Percentiles rank a stretch among this genome's conserved stretches.
phyloP scores from a whole-genome alignment of 2,888 invertebrate species.

The Eupithecia dodoneata region DNA sequence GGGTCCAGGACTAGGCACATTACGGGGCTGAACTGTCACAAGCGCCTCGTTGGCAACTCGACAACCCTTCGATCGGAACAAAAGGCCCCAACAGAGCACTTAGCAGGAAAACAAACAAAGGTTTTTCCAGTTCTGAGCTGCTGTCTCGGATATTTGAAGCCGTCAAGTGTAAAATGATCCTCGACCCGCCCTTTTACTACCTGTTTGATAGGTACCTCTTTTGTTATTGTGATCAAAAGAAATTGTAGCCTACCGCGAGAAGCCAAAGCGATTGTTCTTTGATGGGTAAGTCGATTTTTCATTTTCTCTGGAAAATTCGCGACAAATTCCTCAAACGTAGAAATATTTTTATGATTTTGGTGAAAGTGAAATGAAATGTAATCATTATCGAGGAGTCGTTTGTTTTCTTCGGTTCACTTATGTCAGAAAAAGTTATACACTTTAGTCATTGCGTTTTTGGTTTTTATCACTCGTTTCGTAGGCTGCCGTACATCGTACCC shows the following conservation, averaged over 20 bases:
- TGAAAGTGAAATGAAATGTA: background rate
- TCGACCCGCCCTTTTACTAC: constrained; percentile 27
- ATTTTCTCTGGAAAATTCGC: background rate
- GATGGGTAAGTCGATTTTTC: background rate
- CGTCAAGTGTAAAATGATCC: constrained; percentile 39
- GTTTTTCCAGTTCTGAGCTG: constrained; percentile 29
- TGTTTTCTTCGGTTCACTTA: background rate
- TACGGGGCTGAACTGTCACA: constrained; percentile 28
- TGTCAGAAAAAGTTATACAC: no score
- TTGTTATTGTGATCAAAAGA: constrained; percentile 30
- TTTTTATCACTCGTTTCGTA: no score
- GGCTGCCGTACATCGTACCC: no score
- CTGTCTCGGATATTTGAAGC: constrained; percentile 31
- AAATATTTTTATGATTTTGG: background rate
- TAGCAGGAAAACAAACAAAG: constrained; percentile 41
- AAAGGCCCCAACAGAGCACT: constrained; percentile 34
- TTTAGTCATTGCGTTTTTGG: no score
- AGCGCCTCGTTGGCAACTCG: constrained; percentile 26
- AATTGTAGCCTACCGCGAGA: constrained; percentile 13
- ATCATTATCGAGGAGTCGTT: background rate
- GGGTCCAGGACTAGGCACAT: constrained; percentile 22
- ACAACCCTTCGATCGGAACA: constrained; percentile 31
- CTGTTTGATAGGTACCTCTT: constrained; percentile 26
- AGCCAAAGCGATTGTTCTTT: constrained; percentile 14
- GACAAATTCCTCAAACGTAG: background rate